Evolutionary conservation across 2,888 invertebrate species (phyloP).

Genomic region (Parochlus steinenii): DNA sequence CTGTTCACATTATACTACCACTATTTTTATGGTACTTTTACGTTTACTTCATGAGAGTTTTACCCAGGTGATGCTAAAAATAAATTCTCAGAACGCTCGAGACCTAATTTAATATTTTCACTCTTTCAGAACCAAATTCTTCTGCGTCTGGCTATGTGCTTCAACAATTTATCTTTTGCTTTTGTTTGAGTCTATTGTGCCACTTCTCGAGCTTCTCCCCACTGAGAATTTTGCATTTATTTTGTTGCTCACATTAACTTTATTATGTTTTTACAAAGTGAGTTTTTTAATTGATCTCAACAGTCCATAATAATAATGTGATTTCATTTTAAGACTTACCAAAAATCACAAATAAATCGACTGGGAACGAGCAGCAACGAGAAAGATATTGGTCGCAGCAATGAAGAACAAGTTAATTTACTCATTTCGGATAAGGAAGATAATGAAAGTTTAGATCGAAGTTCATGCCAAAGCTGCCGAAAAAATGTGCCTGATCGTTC

Average conservation of each 20-base stretch:
- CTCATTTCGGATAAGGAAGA: slow-evolving; percentile 16
- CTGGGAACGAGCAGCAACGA: slow-evolving; percentile 20
- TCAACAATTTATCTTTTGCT: slow-evolving; percentile 47
- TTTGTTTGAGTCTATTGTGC: slow-evolving; percentile 57
- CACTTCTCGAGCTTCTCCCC: slow-evolving; percentile 49
- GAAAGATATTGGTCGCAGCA: slow-evolving; percentile 24
- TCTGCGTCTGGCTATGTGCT: slow-evolving; percentile 54
- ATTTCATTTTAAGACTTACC: slow-evolving; percentile 21
- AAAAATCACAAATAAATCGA: slow-evolving; percentile 23
- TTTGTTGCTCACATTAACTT: slow-evolving; percentile 31
- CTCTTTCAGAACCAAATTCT: slow-evolving; percentile 46
- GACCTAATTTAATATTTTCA: background rate
- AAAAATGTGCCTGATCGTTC: slow-evolving; percentile 48
- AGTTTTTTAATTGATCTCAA: background rate
- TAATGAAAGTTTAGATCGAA: slow-evolving; percentile 14
- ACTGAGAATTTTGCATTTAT: slow-evolving; percentile 44
- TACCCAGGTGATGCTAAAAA: slow-evolving; percentile 22
- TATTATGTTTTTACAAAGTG: slow-evolving; percentile 30
- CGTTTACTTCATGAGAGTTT: slow-evolving; percentile 21
- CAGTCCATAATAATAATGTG: background rate
- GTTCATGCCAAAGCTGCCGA: slow-evolving; percentile 41
- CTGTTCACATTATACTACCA: slow-evolving; percentile 12
- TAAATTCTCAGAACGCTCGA: slow-evolving; percentile 3
- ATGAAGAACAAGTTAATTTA: slow-evolving; percentile 6
- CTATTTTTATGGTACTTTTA: slow-evolving; percentile 22